These are phyloP conservation scores for Chrysopilus asiliformis DNA, from an alignment of 2,888 invertebrate genomes.

Conservation along the genomic window DNA sequence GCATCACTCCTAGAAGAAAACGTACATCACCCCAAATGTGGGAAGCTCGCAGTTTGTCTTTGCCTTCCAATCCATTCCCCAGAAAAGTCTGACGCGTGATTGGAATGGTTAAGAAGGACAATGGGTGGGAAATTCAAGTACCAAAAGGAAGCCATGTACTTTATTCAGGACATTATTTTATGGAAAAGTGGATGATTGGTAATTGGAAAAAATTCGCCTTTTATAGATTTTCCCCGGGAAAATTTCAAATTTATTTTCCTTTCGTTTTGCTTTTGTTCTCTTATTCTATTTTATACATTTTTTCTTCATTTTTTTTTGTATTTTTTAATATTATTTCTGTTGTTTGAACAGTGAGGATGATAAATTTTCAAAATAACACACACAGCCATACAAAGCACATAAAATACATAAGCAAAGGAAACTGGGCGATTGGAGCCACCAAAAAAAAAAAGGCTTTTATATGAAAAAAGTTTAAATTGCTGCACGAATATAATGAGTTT, in stretches of 20 bases:
- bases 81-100: too few species aligned
- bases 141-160: conserved; percentile 1
- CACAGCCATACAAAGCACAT: background rate
- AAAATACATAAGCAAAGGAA: background rate
- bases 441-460: background rate
- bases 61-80: too few species aligned
- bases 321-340: background rate
- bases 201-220: conserved; percentile 11
- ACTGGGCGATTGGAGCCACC: background rate
- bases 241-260: conserved; percentile 6
- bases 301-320: background rate
- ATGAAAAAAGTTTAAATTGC: background rate
- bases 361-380: background rate
- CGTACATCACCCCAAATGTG: too few species aligned
- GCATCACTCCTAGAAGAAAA: too few species aligned
- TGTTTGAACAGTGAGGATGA: background rate
- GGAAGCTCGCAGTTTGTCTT: too few species aligned
- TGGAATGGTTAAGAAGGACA: background rate
- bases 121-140: conserved; percentile 1
- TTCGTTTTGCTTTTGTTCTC: background rate
- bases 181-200: conserved; percentile 14
- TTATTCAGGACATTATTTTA: conserved; percentile 14
- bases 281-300: background rate
- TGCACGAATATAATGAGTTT: too few species aligned
- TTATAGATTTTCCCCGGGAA: conserved; percentile 9